phyloP scores from a whole-genome alignment of 1,140 invertebrate species.

The Habropoda laboriosa region DNA sequence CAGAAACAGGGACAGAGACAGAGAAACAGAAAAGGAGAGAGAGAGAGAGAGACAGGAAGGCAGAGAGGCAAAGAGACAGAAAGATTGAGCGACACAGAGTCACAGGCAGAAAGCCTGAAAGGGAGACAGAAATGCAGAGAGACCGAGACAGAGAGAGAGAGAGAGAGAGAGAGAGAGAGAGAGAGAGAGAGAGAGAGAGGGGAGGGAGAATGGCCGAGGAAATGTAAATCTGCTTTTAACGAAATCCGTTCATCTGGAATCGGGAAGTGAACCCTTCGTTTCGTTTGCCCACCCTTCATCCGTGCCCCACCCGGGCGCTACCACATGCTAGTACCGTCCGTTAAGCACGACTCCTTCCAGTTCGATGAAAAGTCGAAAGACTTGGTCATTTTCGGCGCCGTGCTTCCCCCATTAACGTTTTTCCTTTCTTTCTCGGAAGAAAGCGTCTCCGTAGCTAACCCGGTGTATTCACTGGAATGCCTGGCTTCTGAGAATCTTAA shows the following conservation, averaged over 20 bases:
- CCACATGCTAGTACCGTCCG: conserved; percentile 49
- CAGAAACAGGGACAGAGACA: too few relatives aligned
- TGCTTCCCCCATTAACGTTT: conserved; percentile 61
- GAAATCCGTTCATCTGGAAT: conserved; percentile 72
- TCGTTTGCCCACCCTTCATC: conserved; percentile 13
- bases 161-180: background rate
- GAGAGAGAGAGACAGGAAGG: background rate
- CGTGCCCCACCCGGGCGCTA: background rate
- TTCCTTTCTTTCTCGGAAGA: background rate
- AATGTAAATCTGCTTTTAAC: conserved; percentile 74
- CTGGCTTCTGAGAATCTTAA: conserved; percentile 60
- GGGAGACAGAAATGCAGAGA: too few relatives aligned
- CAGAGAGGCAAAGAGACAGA: background rate
- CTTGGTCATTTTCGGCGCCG: conserved; percentile 35
- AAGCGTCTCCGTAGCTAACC: conserved; percentile 25
- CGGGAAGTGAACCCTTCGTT: conserved; percentile 47
- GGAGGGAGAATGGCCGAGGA: conserved; percentile 30
- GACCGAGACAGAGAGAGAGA: background rate
- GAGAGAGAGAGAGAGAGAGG: background rate
- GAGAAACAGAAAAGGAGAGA: background rate
- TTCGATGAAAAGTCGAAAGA: conserved; percentile 67
- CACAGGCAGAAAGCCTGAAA: too few relatives aligned
- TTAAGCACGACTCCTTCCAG: conserved; percentile 65
- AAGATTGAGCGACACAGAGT: too few relatives aligned
- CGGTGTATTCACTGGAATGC: conserved; percentile 55